These are phyloP conservation scores for Gymnocheta viridis DNA, from an alignment of 2,888 invertebrate species.

Conservation along the genomic window DNA sequence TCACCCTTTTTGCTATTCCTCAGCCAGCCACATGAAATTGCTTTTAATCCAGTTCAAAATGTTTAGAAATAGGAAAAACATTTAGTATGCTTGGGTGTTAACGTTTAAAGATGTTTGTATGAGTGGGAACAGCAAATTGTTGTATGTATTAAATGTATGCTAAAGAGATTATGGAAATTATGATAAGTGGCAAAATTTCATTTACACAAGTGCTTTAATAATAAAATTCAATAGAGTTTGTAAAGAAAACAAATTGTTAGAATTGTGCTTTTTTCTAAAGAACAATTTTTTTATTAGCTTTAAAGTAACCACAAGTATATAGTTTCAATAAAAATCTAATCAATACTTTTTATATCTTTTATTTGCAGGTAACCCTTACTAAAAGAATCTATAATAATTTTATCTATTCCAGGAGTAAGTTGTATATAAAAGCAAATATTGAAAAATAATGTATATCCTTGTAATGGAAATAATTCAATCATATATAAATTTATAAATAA, in stretches of 20 bases:
- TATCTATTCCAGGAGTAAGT: slow-evolving; percentile 9
- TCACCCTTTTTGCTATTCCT: neutral
- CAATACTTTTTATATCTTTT: slow-evolving; percentile 11
- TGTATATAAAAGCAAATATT: neutral
- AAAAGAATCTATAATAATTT: slow-evolving; percentile 7
- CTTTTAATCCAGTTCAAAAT: slow-evolving; percentile 36
- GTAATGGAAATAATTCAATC: too few relatives aligned
- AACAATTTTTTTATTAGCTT: slow-evolving; percentile 9
- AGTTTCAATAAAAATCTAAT: neutral
- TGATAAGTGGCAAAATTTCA: slow-evolving; percentile 58
- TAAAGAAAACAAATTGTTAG: slow-evolving; percentile 11
- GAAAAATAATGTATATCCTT: too few relatives aligned
- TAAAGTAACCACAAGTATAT: neutral
- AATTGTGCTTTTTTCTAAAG: slow-evolving; percentile 2
- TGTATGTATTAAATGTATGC: slow-evolving; percentile 5
- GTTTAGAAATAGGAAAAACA: slow-evolving; percentile 45
- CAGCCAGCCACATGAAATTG: slow-evolving; percentile 32
- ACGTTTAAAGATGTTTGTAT: neutral
- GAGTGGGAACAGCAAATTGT: neutral
- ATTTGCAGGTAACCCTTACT: slow-evolving; percentile 52
- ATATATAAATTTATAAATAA: too few relatives aligned
- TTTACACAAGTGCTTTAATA: slow-evolving; percentile 49
- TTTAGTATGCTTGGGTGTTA: neutral
- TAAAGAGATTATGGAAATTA: slow-evolving; percentile 54
- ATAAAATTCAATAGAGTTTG: slow-evolving; percentile 39